These are phyloP conservation scores for Cryptoblepharus egeriae DNA, from an alignment of 2,797 vertebrate genomes.

Conservation along the genomic window DNA sequence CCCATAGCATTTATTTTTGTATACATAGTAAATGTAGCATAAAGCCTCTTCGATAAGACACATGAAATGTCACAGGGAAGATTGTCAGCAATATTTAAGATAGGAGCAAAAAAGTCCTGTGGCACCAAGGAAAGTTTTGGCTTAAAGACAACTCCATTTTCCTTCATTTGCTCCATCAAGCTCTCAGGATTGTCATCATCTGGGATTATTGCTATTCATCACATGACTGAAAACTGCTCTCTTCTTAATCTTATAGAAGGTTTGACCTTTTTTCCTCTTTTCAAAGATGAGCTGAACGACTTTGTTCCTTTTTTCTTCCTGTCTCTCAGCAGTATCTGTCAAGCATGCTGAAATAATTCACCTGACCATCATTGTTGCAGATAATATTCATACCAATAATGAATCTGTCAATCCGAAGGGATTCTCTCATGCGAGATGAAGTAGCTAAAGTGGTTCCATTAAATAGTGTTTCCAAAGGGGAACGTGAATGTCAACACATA, in stretches of 20 bases:
- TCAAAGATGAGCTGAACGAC: constrained; percentile 4
- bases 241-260: constrained; percentile 28
- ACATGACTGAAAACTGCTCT: constrained; percentile 42
- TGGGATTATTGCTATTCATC: constrained; percentile 45
- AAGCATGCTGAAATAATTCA: constrained; percentile 28
- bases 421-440: constrained; percentile 32
- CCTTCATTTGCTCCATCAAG: constrained; percentile 43
- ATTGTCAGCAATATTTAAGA: constrained; percentile 38
- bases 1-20: constrained; percentile 36
- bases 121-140: constrained; percentile 34
- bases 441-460: constrained; percentile 10
- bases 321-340: background rate
- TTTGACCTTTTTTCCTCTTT: constrained; percentile 16
- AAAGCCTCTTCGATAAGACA: background rate
- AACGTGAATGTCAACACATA: background rate
- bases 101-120: constrained; percentile 2
- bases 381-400: constrained; percentile 40
- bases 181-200: constrained; percentile 31
- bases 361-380: constrained; percentile 8
- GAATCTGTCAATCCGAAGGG: constrained; percentile 33
- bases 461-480: constrained; percentile 23
- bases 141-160: constrained; percentile 63
- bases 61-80: background rate
- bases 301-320: constrained; percentile 5
- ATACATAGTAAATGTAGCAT: background rate